Conservation (phyloP, 2,888 invertebrate species). For the Therioaphis trifolii region DNA sequence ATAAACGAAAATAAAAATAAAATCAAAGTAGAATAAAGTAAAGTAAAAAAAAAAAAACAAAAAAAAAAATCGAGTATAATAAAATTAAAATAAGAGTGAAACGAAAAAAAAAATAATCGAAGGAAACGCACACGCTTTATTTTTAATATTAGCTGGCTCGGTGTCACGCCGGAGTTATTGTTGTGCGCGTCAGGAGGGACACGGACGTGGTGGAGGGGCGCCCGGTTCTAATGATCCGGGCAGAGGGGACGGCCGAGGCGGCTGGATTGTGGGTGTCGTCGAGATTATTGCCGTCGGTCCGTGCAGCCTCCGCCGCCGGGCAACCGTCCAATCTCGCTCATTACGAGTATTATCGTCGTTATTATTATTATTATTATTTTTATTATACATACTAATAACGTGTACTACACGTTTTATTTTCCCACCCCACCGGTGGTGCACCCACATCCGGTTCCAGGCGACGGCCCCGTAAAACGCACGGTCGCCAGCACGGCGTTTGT, state of each 20-base stretch:
- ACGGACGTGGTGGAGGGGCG: neutral
- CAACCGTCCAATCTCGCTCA: conserved; percentile 4
- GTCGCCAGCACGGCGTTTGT: no score
- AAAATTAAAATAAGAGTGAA: neutral
- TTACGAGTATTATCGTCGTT: no score
- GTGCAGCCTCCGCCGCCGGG: neutral
- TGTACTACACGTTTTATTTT: no score
- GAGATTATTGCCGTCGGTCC: neutral
- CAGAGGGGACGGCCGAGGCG: neutral
- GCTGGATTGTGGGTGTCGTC: conserved; percentile 30
- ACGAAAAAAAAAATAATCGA: neutral
- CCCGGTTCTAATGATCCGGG: neutral
- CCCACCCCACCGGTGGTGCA: neutral
- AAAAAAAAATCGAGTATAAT: no score
- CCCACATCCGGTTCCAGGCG: neutral
- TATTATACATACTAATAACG: no score
- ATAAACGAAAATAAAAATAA: neutral
- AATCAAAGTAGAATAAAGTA: no score
- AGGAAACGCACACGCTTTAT: conserved; percentile 16
- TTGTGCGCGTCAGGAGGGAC: neutral
- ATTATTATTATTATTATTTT: no score
- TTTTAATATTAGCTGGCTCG: conserved; percentile 20
- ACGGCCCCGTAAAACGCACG: no score
- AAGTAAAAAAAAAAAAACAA: no score
- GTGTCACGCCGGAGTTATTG: conserved; percentile 14